phyloP scores from a whole-genome alignment of 2,113 vertebrate genomes.

The Oxyura jamaicensis region DNA sequence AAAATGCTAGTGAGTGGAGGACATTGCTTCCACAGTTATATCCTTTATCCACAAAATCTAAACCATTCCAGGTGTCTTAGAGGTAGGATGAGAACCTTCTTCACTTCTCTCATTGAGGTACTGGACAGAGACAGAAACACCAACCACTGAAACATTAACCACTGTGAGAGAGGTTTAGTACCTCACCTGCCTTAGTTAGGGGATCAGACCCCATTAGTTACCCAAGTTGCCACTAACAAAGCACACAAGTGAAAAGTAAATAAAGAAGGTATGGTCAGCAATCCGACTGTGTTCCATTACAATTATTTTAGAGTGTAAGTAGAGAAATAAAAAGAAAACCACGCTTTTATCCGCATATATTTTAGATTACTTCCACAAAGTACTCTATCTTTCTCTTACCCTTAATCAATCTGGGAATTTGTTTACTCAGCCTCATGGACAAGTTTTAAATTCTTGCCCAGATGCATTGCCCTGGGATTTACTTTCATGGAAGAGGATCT shows the following conservation, averaged over 20 bases:
- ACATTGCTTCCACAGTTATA: neutral
- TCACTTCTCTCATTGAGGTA: neutral
- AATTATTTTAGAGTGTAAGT: neutral
- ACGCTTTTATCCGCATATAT: neutral
- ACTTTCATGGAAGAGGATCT: neutral
- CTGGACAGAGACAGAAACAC: neutral
- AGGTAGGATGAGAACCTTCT: neutral
- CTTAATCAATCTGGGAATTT: neutral
- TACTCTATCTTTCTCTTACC: neutral
- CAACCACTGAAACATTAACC: too few species aligned
- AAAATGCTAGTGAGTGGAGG: neutral
- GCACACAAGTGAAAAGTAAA: neutral
- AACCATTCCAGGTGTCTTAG: neutral
- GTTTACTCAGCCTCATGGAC: neutral
- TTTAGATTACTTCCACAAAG: neutral
- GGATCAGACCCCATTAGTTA: neutral
- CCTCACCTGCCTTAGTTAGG: neutral
- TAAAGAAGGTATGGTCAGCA: neutral
- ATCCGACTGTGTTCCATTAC: neutral
- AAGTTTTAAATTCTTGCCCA: neutral
- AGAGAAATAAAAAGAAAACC: neutral
- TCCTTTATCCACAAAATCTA: neutral
- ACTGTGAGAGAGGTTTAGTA: neutral
- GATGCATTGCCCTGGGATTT: neutral
- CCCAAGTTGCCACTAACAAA: neutral